Percentiles rank a stretch among this genome's conserved stretches.
Evolutionary conservation across 2,888 invertebrate species (phyloP).

Genomic region (Trachelus troglodyta): DNA sequence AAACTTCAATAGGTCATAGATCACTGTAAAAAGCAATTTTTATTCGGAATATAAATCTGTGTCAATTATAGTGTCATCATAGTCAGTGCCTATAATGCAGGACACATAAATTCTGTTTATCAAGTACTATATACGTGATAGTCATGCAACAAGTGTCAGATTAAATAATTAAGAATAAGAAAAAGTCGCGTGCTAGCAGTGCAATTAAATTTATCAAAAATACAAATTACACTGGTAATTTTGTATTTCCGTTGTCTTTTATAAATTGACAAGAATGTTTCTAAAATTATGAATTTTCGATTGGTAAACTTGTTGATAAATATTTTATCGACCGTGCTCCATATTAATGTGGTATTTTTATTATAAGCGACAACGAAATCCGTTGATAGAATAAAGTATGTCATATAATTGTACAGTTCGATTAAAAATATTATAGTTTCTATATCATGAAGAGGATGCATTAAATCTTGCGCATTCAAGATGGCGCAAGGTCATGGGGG

Average conservation of each 20-base stretch:
- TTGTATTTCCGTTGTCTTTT: neutral
- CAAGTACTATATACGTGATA: neutral
- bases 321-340: too few relatives aligned
- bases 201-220: neutral
- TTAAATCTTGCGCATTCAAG: neutral
- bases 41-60: neutral
- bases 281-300: neutral
- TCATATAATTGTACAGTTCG: neutral
- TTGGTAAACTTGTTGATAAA: too few relatives aligned
- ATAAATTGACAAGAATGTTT: neutral
- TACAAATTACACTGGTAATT: neutral
- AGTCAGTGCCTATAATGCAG: neutral
- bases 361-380: neutral
- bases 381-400: neutral
- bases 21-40: neutral
- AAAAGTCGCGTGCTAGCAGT: neutral
- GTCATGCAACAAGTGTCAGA: neutral
- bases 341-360: neutral
- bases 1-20: neutral
- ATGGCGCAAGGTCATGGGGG: neutral
- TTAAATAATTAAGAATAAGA: neutral
- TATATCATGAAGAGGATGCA: neutral
- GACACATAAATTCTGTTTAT: neutral
- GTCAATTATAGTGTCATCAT: neutral
- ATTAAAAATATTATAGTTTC: neutral